phyloP scores from a whole-genome alignment of 2,113 vertebrate species.

The Speoplatyrhinus poulsoni region DNA sequence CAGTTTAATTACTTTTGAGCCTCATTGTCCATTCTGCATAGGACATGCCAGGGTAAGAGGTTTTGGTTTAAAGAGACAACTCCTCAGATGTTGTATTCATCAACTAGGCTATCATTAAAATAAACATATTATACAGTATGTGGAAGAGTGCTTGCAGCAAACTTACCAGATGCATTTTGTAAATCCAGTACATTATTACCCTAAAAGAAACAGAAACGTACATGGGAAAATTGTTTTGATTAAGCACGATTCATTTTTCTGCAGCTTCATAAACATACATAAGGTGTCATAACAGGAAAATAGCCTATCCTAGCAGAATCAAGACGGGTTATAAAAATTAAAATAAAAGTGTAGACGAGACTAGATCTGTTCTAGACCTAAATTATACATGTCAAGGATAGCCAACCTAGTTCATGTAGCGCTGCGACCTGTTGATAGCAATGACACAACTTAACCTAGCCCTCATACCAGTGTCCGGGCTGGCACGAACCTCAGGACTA shows the following conservation, averaged over 20 bases:
- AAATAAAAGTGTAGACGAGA: too few relatives aligned
- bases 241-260: background rate
- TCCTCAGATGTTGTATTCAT: background rate
- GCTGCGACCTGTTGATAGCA: background rate
- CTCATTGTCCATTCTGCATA: slow-evolving; percentile 22
- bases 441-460: background rate
- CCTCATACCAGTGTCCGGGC: background rate
- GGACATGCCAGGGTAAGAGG: slow-evolving; percentile 1
- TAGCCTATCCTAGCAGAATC: too few relatives aligned
- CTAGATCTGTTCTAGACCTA: too few relatives aligned
- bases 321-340: too few relatives aligned
- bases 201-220: slow-evolving; percentile 57
- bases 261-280: slow-evolving; percentile 33
- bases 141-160: background rate
- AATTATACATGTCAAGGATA: too few relatives aligned
- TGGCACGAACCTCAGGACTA: background rate
- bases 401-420: too few relatives aligned
- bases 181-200: slow-evolving; percentile 79
- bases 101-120: background rate
- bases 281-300: too few relatives aligned
- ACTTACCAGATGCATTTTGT: slow-evolving; percentile 83
- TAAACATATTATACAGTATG: background rate
- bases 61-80: slow-evolving; percentile 20
- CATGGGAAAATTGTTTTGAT: background rate
- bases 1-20: slow-evolving; percentile 19